Base-by-base conservation (phyloP, 2,797 vertebrate species). In the Alouatta caraya region DNA sequence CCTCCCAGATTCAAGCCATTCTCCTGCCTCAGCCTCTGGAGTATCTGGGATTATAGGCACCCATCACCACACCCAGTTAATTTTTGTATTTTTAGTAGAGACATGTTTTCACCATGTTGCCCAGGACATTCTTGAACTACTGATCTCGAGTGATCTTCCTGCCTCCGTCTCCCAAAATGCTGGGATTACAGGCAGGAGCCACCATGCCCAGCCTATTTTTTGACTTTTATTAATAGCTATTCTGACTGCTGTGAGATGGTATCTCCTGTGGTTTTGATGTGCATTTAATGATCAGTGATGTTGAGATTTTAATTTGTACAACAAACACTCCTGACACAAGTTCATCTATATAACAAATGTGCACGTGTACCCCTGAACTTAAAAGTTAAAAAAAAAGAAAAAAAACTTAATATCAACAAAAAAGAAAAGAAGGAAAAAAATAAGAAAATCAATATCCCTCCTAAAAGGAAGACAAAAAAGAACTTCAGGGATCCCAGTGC, bases 191-290 rank as follows among this genome's bases (percentile, higher is more conserved):
- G n/a, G 67, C 37, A 12, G 39, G 21, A 72, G 21, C 67, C 67
- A 39, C n/a, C 21, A 22, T 22, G 9, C n/a, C 10, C 5, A 39
- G 37, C 10, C n/a, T 72, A 39, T 99, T 67, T 67, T 67, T n/a
- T 2, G 4, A 67, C 61, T 67, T 67, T 67, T 67, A 19, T n/a
- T n/a, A n/a, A 67, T 67, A 67, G 61, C 15, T n/a, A 67, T 67
- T n/a, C 33, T 8, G 33, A 67, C 30, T 64, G 30, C 7, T 17
- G 4, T 67, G 61, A 64, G 61, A 64, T 17, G 30, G 33, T n/a
- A n/a, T 67, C 33, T 67, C 61, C 30, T n/a, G 33, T 67, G 61
- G 61, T n/a, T 67, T n/a, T 67, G 15, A 67, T 19, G n/a, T n/a
- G 33, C 7, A n/a, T 67, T 17, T 67, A 67, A 67, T 67, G 15